These are phyloP conservation scores for Uria lomvia DNA, from an alignment of 2,113 vertebrate species.

Conservation along the genomic window DNA sequence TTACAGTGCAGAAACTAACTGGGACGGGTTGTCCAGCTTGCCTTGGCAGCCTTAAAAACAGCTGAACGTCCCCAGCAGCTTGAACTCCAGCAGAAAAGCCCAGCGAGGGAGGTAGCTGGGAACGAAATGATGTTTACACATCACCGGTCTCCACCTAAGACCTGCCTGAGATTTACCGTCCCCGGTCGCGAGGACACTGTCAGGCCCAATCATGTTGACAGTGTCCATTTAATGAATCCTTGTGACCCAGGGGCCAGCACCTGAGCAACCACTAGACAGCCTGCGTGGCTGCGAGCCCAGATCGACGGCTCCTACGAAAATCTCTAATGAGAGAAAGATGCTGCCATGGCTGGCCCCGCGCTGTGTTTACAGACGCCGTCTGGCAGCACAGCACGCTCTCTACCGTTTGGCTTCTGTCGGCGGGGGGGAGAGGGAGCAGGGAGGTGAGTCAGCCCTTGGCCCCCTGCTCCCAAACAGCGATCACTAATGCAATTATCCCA, in stretches of 20 bases:
- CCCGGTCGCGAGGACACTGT: background rate
- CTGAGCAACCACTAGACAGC: constrained; percentile 23
- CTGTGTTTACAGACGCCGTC: constrained; percentile 70
- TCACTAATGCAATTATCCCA: constrained; percentile 54
- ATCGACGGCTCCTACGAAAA: constrained; percentile 68
- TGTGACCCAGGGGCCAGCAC: background rate
- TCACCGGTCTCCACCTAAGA: background rate
- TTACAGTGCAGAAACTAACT: background rate
- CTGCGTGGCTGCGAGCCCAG: constrained; percentile 28
- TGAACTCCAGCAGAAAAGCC: background rate
- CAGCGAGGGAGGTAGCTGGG: background rate
- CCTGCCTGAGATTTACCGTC: background rate
- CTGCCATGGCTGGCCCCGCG: constrained; percentile 69
- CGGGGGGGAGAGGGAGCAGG: constrained; percentile 10
- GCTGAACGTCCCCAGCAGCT: background rate
- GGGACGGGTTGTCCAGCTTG: background rate
- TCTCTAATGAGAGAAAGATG: constrained; percentile 80
- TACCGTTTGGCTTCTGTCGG: constrained; percentile 74
- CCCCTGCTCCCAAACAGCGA: constrained; percentile 44
- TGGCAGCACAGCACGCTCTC: constrained; percentile 72
- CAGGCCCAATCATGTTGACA: background rate
- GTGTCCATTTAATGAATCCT: constrained; percentile 37
- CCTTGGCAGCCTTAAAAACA: constrained; percentile 4
- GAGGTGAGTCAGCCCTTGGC: constrained; percentile 78
- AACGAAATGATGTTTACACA: background rate